These are phyloP conservation scores for Steatocranus sp. DNA, from an alignment of 2,797 vertebrate species.

Conservation along the genomic window DNA sequence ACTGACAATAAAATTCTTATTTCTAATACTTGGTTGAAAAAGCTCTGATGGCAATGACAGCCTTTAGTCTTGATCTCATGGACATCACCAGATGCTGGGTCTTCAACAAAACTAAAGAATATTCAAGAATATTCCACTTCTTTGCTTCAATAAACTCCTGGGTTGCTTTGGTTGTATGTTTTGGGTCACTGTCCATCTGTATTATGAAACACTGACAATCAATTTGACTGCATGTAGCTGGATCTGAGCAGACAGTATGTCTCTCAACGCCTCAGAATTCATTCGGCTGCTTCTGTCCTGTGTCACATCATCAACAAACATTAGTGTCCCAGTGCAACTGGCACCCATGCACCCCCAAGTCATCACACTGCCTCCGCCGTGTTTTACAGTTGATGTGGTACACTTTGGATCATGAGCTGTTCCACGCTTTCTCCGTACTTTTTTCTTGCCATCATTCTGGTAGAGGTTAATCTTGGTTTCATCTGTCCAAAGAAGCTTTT, in stretches of 20 bases:
- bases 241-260: not conserved
- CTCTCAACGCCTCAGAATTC: not conserved
- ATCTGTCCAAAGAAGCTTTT: not conserved
- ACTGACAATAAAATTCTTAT: not conserved
- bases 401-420: not conserved
- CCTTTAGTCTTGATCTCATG: not conserved
- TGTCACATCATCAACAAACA: not conserved
- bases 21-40: not conserved
- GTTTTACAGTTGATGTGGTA: not conserved
- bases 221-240: not conserved
- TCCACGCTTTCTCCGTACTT: not conserved
- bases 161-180: not conserved
- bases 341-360: not conserved
- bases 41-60: not conserved
- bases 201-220: not conserved
- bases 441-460: rapidly evolving
- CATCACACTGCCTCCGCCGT: not conserved
- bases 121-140: not conserved
- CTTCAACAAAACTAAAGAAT: not conserved
- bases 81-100: not conserved
- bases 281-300: rapidly evolving
- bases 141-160: not conserved
- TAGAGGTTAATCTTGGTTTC: not conserved
- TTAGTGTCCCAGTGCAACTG: not conserved
- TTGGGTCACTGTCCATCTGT: not conserved